Evolutionary conservation across 2,113 vertebrate species (phyloP), one percentile per base, ranked within the genome.

Genomic region (Upupa epops): DNA sequence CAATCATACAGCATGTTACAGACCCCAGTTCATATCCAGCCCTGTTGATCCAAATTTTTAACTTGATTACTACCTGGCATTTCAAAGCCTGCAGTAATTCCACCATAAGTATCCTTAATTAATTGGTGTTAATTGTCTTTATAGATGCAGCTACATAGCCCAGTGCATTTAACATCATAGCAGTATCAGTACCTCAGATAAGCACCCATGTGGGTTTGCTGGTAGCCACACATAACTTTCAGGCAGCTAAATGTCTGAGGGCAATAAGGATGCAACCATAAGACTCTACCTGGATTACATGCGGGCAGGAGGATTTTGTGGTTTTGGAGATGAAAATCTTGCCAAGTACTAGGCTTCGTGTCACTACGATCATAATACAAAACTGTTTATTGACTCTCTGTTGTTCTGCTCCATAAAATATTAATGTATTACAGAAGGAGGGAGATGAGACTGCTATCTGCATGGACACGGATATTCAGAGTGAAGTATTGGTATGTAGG

Each of bases 351-450:
- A 19, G 37, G 45, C 37, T 86, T 86, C 91, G 60, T 24, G 12
- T 89, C 69, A 51, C 59, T 1, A 1, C 31, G 55, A 76, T 69
- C 66, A 40, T 40, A 88, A 86, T 64, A 61, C 55, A 51, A 93
- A 93, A 90, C 75, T 81, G 56, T 78, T 70, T 92, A 59, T 74
- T 91, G 79, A 77, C 66, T 94, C 68, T 86, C 40, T 84, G 68
- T 75, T 93, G 87, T 89, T 91, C 64, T 92, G 66, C 66, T 78
- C 60, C 69, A 83, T 94, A 87, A 92, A 96, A 91, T 90, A 82
- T 76, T 83, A 74, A 95, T 46, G 72, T 65, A 52, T 86, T 86
- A 9, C 24, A 82, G 72, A 70, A 92, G 76, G 79, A 92, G 65
- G 25, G 29, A 34, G 89, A 56, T 84, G 66, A 92, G 55, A 17